Percentiles rank a stretch among this genome's conserved stretches.
These are phyloP conservation scores for Aporrectodea caliginosa DNA, from an alignment of 1,140 invertebrate genomes.

Conservation along the genomic window DNA sequence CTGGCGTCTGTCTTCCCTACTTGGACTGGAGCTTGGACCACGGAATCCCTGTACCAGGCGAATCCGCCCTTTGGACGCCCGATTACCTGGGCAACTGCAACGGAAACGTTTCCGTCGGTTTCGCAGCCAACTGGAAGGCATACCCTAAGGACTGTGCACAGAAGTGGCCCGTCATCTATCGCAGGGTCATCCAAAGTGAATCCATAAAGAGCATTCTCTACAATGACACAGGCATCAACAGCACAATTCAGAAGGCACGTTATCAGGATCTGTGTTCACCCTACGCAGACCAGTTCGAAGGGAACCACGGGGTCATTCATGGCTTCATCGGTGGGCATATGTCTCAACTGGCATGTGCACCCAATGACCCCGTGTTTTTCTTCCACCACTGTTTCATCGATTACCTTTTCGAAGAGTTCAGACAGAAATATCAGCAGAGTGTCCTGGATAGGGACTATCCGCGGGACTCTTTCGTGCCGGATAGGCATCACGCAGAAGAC, in stretches of 20 bases:
- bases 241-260: not conserved
- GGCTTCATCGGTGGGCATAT: conserved; percentile 46
- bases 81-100: not conserved
- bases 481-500: not conserved
- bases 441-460: not conserved
- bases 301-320: conserved; percentile 43
- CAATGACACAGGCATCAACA: not conserved
- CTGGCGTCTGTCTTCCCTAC: conserved; percentile 5
- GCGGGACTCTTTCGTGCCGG: not conserved
- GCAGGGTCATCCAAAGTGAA: not conserved
- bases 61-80: conserved; percentile 1
- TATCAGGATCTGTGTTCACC: not conserved
- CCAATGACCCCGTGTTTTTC: conserved; percentile 55
- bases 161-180: not conserved
- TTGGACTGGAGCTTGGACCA: not conserved
- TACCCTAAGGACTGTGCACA: not conserved
- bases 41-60: not conserved
- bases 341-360: conserved; percentile 43
- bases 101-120: conserved; percentile 6
- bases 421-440: conserved; percentile 20
- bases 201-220: not conserved
- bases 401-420: conserved; percentile 47
- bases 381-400: conserved; percentile 57
- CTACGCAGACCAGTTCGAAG: conserved; percentile 37
- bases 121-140: conserved; percentile 10